Base-by-base conservation (phyloP, 2,888 invertebrate genomes). In the Eugnorisma glareosa region DNA sequence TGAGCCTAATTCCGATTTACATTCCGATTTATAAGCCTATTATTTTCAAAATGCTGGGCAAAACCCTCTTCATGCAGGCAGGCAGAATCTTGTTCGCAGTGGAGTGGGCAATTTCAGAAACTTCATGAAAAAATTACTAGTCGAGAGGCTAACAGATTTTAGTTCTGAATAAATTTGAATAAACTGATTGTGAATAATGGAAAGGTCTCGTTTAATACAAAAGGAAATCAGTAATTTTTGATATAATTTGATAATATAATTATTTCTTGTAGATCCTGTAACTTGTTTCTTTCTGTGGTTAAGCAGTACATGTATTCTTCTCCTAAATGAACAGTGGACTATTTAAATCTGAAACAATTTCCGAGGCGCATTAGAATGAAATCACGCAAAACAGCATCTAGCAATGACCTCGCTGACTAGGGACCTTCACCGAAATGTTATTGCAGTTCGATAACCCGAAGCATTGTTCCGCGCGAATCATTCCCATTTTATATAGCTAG, bases 391-490 rank as follows among this genome's bases (percentile, higher is more conserved):
- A 88, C 89, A 90, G 89, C 83, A 88, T 92, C 89, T 90, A 91
- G 89, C 81, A 84, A 78, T 89, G 94, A 92, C 96, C 96, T 96
- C 95, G 95, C 43, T 81, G 84, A 92, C 93, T 93, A 92, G 93
- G 93, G 94, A 95, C 96, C 96, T 96, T 96, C 95, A 93, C 94
- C 93, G 89, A 96, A 96, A 96, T 96, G 96, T 93, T 95, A 96
- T 89, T 93, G 87, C 84, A 93, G 96, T 94, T 94, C 96, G 92
- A 94, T 93, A 93, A 96, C 95, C 96, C 92, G 81, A 82, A 78
- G 92, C 93, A 95, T 96, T 96, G 96, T 96, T 95, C 91, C 89
- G 90, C 88, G 91, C 93, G 93, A 93, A 94, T 93, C 93, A 94
- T 93, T 94, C 93, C 94, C 90, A 95, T 95, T 95, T 95, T 94